Conservation (phyloP, 2,888 invertebrate species). For the Trilocha varians region DNA sequence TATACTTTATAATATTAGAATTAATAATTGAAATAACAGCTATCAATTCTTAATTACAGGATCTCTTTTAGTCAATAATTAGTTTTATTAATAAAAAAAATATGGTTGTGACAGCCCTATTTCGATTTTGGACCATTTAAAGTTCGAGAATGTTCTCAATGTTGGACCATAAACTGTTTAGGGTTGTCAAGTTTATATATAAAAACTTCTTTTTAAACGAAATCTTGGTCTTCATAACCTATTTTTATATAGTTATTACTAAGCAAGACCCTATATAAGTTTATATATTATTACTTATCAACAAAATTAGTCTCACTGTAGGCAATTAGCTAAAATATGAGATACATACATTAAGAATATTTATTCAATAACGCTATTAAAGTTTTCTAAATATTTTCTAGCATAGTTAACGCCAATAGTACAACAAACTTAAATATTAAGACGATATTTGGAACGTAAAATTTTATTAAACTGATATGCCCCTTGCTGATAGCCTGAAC, state of each 20-base stretch:
- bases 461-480: not conserved
- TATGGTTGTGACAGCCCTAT: too few species aligned
- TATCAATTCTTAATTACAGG: conserved; percentile 6
- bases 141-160: too few species aligned
- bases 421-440: conserved; percentile 19
- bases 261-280: not conserved
- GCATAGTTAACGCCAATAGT: conserved; percentile 29
- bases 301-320: conserved; percentile 44
- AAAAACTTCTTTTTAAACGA: too few species aligned
- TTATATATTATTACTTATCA: conserved; percentile 11
- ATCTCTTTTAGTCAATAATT: too few species aligned
- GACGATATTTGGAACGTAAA: not conserved
- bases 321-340: conserved; percentile 54
- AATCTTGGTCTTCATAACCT: too few species aligned
- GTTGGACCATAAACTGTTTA: too few species aligned
- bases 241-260: too few species aligned
- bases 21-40: conserved; percentile 6
- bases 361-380: conserved; percentile 45
- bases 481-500: not conserved
- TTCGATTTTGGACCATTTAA: too few species aligned
- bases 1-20: not conserved
- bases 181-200: too few species aligned
- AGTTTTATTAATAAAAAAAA: too few species aligned
- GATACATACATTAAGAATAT: conserved; percentile 46
- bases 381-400: conserved; percentile 49